Conservation (phyloP, 2,888 invertebrate species). For the Polietes domitor region DNA sequence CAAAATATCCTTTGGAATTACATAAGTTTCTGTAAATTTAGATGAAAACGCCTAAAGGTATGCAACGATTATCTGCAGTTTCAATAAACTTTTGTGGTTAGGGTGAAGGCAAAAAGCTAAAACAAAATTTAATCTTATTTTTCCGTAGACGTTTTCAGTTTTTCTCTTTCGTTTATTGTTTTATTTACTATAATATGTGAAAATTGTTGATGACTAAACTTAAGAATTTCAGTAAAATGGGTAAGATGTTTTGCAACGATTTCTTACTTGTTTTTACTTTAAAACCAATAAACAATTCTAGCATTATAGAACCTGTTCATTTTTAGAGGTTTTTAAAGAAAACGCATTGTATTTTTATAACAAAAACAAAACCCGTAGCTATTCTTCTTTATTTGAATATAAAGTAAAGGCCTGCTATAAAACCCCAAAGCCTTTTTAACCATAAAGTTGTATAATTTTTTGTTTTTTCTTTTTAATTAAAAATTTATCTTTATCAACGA, state of each 20-base stretch:
- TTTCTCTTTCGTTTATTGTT: not conserved
- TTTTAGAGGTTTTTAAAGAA: conserved; percentile 3
- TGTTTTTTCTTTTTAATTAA: not conserved
- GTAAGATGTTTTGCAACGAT: conserved; percentile 20
- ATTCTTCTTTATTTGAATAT: not conserved
- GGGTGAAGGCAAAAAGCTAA: too few relatives aligned
- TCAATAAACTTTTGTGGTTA: too few relatives aligned
- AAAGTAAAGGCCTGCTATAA: conserved; percentile 16
- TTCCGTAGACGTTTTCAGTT: not conserved
- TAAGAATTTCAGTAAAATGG: conserved; percentile 10
- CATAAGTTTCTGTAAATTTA: too few relatives aligned
- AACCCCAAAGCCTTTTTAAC: not conserved
- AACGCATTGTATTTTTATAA: not conserved
- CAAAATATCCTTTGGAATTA: too few relatives aligned
- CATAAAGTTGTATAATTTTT: conserved; percentile 7
- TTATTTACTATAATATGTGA: not conserved
- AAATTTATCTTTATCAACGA: not conserved
- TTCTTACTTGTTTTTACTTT: conserved; percentile 13
- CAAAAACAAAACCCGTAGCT: not conserved
- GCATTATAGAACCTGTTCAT: conserved; percentile 5
- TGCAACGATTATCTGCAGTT: too few relatives aligned
- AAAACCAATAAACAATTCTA: not conserved
- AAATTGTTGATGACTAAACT: conserved; percentile 8
- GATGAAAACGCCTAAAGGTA: too few relatives aligned
- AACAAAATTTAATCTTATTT: not conserved